Base-by-base conservation (phyloP, 1,140 invertebrate genomes). In the Scaptodrosophila lebanonensis region DNA sequence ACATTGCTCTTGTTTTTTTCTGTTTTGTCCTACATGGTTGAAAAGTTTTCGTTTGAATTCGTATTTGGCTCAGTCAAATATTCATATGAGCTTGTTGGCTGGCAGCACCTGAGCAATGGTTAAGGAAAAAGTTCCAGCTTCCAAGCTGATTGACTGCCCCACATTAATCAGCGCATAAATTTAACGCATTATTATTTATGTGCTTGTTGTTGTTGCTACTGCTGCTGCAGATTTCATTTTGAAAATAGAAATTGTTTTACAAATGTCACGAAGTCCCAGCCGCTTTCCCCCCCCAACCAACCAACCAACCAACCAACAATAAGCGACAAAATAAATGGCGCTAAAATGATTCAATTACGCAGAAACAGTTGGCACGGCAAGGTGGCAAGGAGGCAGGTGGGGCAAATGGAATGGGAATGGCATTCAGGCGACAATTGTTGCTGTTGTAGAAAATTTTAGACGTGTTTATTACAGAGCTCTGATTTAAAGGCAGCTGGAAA, bases 171-270 rank as follows among this genome's bases (percentile, higher is more conserved):
- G 30, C 69, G 66, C 75, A 82, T 82, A 82, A 79, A 82, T 79
- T 82, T 82, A 82, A 79, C 73, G 73, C 75, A 79, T 82, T 79
- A 82, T 82, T 79, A 79, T 79, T 82, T 79, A 82, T 79, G 75
- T 69, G 52, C 1, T 18, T 12, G 13, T 12, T 43, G 45, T 42
- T 52, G 25, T 60, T 36, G 30, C 56, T 62, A 40, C 40, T 63
- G 39, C 43, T 62, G 30, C 49, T 58, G 27, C 54, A 45, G 66
- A 63, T 79, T 79, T 79, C 73, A 79, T 77, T 77, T 73, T 52
- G 56, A 51, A 76, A 77, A 79, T 69, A 77, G 68, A 77, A 77
- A 77, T 77, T 73, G 73, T 77, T 77, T 79, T 79, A 77, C 73
- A 77, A 77, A 77, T 77, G 73, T 77, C 73, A 79, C 68, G 65